A percentile compares a stretch with the other conserved stretches of the same genome.
Evolutionary conservation across 2,797 vertebrate genomes (phyloP).

Genomic region (Liparis tanakae): DNA sequence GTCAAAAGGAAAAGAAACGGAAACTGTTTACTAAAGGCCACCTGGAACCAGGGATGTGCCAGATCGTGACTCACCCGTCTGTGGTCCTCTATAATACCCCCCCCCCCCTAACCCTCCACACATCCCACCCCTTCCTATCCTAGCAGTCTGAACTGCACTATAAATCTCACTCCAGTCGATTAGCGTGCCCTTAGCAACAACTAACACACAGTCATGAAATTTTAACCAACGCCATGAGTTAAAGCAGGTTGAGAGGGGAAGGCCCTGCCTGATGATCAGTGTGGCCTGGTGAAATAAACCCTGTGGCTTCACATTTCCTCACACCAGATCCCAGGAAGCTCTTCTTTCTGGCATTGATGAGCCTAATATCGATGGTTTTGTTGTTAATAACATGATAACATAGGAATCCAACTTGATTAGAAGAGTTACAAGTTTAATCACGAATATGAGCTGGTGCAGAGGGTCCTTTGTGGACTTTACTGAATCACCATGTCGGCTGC

Average conservation of each 20-base stretch:
- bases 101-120: conserved; percentile 11
- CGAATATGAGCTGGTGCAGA: conserved; percentile 47
- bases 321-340: conserved; percentile 46
- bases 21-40: conserved; percentile 73
- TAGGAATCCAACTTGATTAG: conserved; percentile 53
- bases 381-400: conserved; percentile 68
- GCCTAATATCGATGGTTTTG: conserved; percentile 58
- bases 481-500: conserved; percentile 46
- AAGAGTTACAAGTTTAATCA: conserved; percentile 55
- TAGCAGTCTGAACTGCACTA: conserved; percentile 61
- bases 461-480: conserved; percentile 55
- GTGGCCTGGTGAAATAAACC: conserved; percentile 49
- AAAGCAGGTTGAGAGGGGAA: conserved; percentile 74
- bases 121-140: conserved; percentile 21
- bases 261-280: conserved; percentile 68
- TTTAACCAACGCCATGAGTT: conserved; percentile 79
- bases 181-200: conserved; percentile 78
- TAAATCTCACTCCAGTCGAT: conserved; percentile 78
- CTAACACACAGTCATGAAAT: conserved; percentile 77
- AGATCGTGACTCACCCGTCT: conserved; percentile 74
- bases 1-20: conserved; percentile 47
- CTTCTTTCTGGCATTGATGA: conserved; percentile 44
- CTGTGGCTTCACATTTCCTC: conserved; percentile 64
- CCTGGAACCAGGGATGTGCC: conserved; percentile 71
- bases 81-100: conserved; percentile 60